phyloP scores from a whole-genome alignment of 2,797 vertebrate species.

The Perodicticus potto region DNA sequence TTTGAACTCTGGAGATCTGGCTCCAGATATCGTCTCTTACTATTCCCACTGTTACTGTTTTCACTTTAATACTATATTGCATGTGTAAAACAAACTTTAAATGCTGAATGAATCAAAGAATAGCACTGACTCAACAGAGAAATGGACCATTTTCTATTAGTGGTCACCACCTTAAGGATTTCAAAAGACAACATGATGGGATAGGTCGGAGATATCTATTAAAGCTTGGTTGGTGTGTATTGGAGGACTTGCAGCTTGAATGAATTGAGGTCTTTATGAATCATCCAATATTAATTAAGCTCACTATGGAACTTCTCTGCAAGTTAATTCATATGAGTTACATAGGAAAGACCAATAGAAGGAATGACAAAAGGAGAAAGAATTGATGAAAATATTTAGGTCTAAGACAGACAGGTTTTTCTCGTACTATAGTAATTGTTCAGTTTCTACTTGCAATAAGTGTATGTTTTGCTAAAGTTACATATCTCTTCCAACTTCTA shows the following conservation, averaged over 20 bases:
- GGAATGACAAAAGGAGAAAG: not conserved
- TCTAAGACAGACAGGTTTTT: not conserved
- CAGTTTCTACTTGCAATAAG: not conserved
- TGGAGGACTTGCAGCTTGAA: not conserved
- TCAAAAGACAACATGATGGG: not conserved
- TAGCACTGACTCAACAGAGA: not conserved
- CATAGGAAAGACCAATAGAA: conserved; percentile 5
- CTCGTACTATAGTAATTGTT: not conserved
- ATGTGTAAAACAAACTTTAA: not conserved
- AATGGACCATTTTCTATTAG: not conserved
- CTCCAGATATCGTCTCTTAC: not conserved
- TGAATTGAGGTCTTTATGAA: not conserved
- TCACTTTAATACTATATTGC: not conserved
- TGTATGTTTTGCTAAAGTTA: not conserved
- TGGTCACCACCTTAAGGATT: not conserved
- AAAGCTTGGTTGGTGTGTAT: not conserved
- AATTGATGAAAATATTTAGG: conserved; percentile 41
- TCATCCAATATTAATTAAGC: not conserved
- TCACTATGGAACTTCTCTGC: not conserved
- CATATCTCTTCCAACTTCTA: conserved; percentile 33
- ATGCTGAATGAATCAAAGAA: not conserved
- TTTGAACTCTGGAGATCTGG: not conserved
- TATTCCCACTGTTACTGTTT: not conserved
- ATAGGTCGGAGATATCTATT: not conserved
- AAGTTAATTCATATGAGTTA: not conserved